These are phyloP conservation scores for Chromis chromis DNA, from an alignment of 2,797 vertebrate species.

Conservation along the genomic window DNA sequence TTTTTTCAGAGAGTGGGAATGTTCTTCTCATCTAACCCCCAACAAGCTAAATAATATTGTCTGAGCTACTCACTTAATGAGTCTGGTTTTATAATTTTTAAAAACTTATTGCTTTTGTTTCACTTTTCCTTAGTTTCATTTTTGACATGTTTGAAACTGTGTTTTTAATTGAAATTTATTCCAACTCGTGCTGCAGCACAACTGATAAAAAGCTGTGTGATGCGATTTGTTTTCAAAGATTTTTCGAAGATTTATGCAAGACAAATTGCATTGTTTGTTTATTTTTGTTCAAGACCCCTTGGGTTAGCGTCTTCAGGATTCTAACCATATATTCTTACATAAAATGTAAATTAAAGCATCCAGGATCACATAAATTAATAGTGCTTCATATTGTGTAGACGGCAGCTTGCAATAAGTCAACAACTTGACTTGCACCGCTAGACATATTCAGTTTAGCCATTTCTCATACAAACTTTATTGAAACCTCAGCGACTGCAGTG, in stretches of 20 bases:
- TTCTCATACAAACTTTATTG: constrained; percentile 12
- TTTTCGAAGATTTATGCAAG: background rate
- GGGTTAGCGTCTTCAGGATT: background rate
- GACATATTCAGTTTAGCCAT: constrained; percentile 13
- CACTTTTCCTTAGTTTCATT: background rate
- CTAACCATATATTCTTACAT: constrained; percentile 19
- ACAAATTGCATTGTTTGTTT: background rate
- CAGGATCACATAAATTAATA: constrained; percentile 11
- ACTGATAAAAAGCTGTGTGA: background rate
- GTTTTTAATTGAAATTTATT: background rate
- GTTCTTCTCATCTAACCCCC: background rate
- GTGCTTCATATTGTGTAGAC: constrained; percentile 8
- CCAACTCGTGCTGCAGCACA: background rate
- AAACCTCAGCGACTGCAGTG: constrained; percentile 22
- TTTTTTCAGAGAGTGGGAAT: background rate
- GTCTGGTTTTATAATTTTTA: background rate
- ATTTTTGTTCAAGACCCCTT: constrained; percentile 4
- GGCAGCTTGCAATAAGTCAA: constrained; percentile 19
- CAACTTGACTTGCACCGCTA: background rate
- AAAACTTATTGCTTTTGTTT: background rate
- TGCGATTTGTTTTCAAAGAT: background rate
- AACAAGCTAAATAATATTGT: background rate
- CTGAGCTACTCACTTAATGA: background rate
- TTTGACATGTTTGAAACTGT: background rate
- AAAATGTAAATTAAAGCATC: background rate